Evolutionary conservation across 2,888 invertebrate genomes (phyloP).

Genomic region (Eumacrocentrus americanus): DNA sequence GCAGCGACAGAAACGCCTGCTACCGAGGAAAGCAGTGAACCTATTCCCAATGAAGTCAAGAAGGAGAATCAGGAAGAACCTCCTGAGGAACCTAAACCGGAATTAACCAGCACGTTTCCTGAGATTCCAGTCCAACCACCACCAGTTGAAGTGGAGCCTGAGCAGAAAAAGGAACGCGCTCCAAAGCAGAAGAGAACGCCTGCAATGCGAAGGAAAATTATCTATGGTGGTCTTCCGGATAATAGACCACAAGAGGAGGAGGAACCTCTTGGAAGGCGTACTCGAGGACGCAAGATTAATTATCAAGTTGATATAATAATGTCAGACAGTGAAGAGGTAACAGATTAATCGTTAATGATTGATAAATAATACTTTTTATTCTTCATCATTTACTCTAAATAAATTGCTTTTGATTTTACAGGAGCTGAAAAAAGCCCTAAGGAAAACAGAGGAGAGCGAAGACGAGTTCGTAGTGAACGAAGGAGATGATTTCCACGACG

Average conservation of each 20-base stretch:
- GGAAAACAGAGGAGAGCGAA: conserved; percentile 63
- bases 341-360: conserved; percentile 27
- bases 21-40: not conserved
- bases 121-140: not conserved
- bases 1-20: not conserved
- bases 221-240: conserved; percentile 60
- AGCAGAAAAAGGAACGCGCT: conserved; percentile 38
- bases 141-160: conserved; percentile 8
- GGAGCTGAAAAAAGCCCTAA: conserved; percentile 61
- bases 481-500: conserved; percentile 61
- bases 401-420: conserved; percentile 36
- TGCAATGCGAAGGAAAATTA: conserved; percentile 20
- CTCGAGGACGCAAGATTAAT: conserved; percentile 76
- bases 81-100: not conserved
- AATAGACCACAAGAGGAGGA: conserved; percentile 62
- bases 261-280: conserved; percentile 70
- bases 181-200: conserved; percentile 38
- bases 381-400: conserved; percentile 2
- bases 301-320: conserved; percentile 75
- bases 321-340: conserved; percentile 77
- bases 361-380: not conserved
- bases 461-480: conserved; percentile 62
- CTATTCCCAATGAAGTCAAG: not conserved
- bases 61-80: not conserved
- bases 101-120: not conserved